A percentile compares a stretch with the other conserved stretches of the same genome.
Conservation (phyloP, 1,140 invertebrate genomes). For the Drosophila biarmipes region DNA sequence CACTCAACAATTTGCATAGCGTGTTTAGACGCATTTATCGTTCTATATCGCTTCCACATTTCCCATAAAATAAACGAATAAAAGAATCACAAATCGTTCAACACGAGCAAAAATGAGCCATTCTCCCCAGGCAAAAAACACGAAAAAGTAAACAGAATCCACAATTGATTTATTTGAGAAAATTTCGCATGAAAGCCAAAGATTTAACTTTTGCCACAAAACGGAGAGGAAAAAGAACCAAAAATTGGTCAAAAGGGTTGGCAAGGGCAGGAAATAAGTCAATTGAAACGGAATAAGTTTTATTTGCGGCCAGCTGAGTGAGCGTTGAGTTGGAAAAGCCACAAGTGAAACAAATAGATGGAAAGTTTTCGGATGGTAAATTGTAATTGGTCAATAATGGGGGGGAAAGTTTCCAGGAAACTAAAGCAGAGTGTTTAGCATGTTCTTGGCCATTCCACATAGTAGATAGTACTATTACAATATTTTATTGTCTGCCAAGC, state of each 20-base stretch:
- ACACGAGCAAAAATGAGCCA: slow-evolving; percentile 17
- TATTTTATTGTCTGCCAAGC: slow-evolving; percentile 51
- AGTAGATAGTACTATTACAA: slow-evolving; percentile 39
- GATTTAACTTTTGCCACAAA: slow-evolving; percentile 50
- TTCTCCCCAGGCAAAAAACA: slow-evolving; percentile 20
- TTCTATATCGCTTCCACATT: slow-evolving; percentile 37
- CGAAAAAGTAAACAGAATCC: slow-evolving; percentile 45
- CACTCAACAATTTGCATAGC: slow-evolving; percentile 66
- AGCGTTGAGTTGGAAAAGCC: slow-evolving; percentile 61
- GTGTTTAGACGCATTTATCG: slow-evolving; percentile 54
- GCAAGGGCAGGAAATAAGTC: slow-evolving; percentile 17
- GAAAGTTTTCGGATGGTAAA: slow-evolving; percentile 37
- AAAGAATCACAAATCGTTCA: slow-evolving; percentile 33
- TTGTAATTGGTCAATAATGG: slow-evolving; percentile 59
- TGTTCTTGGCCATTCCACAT: slow-evolving; percentile 28
- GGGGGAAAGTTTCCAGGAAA: slow-evolving; percentile 46
- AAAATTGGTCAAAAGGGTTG: slow-evolving; percentile 4
- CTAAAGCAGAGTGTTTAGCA: slow-evolving; percentile 20
- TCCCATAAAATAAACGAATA: slow-evolving; percentile 37
- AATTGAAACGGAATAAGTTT: slow-evolving; percentile 60
- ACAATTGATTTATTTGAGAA: slow-evolving; percentile 60
- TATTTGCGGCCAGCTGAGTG: slow-evolving; percentile 45
- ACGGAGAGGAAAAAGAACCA: slow-evolving; percentile 12
- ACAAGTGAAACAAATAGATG: slow-evolving; percentile 53
- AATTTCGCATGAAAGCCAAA: slow-evolving; percentile 52